Percentiles rank a stretch among this genome's conserved stretches.
Evolutionary conservation across 2,888 invertebrate species (phyloP).

Genomic region (Cephalotes varians): DNA sequence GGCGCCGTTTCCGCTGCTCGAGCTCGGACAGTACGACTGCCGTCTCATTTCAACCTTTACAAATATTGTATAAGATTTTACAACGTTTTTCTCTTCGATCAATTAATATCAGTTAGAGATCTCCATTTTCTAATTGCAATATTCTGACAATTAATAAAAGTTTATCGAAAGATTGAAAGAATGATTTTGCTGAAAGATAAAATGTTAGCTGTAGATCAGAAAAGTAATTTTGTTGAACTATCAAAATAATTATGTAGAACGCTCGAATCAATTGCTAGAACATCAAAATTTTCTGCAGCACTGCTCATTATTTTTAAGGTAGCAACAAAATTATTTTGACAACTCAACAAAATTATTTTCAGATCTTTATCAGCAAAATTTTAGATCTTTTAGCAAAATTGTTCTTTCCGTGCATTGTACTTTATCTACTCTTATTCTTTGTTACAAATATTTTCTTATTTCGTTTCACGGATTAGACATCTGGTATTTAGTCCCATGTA

Average conservation of each 20-base stretch:
- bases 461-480: background rate
- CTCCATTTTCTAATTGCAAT: background rate
- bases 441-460: background rate
- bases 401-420: no score
- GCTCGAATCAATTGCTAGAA: no score
- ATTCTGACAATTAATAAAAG: background rate
- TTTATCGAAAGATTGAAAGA: background rate
- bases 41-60: constrained; percentile 75
- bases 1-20: constrained; percentile 81
- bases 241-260: no score
- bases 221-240: no score
- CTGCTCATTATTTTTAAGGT: background rate
- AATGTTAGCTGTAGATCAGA: no score
- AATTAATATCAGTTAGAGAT: background rate
- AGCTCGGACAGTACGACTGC: constrained; percentile 78
- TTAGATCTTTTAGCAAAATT: no score
- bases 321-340: no score
- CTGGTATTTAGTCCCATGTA: background rate
- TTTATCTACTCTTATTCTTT: background rate
- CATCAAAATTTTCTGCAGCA: no score
- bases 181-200: no score
- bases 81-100: background rate
- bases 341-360: no score
- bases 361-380: no score
- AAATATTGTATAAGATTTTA: background rate